phyloP scores from a whole-genome alignment of 2,888 invertebrate species.

The Ennomos erosarius region DNA sequence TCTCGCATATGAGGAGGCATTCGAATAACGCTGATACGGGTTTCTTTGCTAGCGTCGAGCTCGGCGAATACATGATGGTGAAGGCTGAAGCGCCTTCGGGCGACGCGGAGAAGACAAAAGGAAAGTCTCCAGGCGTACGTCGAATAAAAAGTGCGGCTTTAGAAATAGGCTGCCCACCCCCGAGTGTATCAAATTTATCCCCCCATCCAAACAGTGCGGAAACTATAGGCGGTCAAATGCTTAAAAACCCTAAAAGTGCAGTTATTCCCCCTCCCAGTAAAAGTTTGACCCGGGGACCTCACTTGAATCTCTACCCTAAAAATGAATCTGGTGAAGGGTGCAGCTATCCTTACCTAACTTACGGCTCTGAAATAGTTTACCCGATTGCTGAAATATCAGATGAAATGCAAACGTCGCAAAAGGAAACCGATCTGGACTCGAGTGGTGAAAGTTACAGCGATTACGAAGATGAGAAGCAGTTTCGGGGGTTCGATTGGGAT shows the following conservation, averaged over 20 bases:
- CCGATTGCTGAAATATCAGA: constrained; percentile 94
- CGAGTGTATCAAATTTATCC: constrained; percentile 89
- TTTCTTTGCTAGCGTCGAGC: constrained; percentile 82
- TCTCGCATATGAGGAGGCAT: constrained; percentile 84
- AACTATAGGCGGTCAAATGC: constrained; percentile 88
- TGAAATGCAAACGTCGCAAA: constrained; percentile 89
- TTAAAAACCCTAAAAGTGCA: constrained; percentile 87
- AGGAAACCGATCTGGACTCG: constrained; percentile 86
- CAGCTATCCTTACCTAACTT: constrained; percentile 88
- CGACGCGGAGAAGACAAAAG: constrained; percentile 75
- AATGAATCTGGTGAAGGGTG: constrained; percentile 89
- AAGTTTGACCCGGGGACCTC: constrained; percentile 88
- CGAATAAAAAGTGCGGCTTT: constrained; percentile 89
- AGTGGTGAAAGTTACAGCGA: constrained; percentile 86
- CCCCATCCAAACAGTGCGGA: constrained; percentile 93
- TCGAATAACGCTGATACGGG: constrained; percentile 87
- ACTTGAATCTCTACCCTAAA: constrained; percentile 88
- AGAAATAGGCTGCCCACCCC: constrained; percentile 89
- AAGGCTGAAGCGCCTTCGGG: constrained; percentile 79
- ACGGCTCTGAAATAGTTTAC: constrained; percentile 91
- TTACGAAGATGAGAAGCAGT: constrained; percentile 86
- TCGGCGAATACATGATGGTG: constrained; percentile 83
- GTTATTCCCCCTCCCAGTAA: constrained; percentile 89
- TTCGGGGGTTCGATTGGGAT: constrained; percentile 81
- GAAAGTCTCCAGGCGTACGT: constrained; percentile 86